Base-by-base conservation (phyloP, 2,888 invertebrate species). In the Tyria jacobaeae region DNA sequence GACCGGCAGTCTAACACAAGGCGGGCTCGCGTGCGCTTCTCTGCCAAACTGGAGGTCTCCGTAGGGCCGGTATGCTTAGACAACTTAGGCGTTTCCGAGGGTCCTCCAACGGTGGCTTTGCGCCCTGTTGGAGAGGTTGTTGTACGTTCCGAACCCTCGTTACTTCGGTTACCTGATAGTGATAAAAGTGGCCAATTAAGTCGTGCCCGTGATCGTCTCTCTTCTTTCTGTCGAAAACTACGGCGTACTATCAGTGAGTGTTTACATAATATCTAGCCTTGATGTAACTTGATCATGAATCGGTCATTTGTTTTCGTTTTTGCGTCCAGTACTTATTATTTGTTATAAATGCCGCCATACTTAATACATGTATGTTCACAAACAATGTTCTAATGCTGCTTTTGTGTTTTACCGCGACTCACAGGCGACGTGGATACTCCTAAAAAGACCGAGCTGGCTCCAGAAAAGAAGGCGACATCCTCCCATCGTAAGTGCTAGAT, bases 401-500 rank as follows among this genome's bases (percentile, higher is more conserved):
- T 93, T 93, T 94, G 92, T 93, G 89, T 93, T 92, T 91, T 90
- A 87, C 88, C 81, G 88, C 87, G 84, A 86, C 85, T 79, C 80
- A 83, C 93, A 94, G 92, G 94, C 91, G 89, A 94, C 91, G 91
- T 93, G 94, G 89, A 94, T 82, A 88, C 93, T 82, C 88, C 92
- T 89, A 92, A 94, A 94, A 92, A 91, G 89, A 80, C 83, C 86
- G 94, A 93, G 87, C 89, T 89, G 89, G 88, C 91, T 87, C 83
- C 92, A 81, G 94, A 94, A 81, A 93, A 93, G 91, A 94, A 92
- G 88, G 80, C 90, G 76, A 83, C 89, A 79, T 83, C 89, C 81
- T 90, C 92, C 78, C 92, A 93, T 89, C 92, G 94, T 94, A 94
- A 94, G 94, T 94, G 91, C 91, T 92, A 91, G 89, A 87, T 87